Percentiles rank a stretch among this genome's conserved stretches.
phyloP scores from a whole-genome alignment of 2,113 vertebrate genomes.

The Pomatorhinus ruficollis region DNA sequence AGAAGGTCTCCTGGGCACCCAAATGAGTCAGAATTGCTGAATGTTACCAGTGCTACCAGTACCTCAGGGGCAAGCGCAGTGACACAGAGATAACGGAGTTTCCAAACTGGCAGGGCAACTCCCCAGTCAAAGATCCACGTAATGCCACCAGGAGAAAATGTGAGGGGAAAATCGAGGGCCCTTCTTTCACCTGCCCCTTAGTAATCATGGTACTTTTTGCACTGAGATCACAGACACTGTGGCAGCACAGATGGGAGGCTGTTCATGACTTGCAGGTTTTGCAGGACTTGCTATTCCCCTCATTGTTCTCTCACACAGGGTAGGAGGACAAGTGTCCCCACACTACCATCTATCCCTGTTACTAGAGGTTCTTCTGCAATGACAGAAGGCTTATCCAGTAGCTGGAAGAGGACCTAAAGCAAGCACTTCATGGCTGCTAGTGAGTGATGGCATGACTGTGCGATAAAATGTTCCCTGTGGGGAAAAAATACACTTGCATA shows the following conservation, averaged over 20 bases:
- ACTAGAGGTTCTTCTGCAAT: background rate
- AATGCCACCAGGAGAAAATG: background rate
- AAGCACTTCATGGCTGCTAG: background rate
- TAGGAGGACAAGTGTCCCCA: background rate
- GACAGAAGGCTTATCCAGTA: background rate
- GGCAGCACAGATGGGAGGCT: background rate
- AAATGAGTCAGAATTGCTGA: background rate
- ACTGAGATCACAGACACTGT: background rate
- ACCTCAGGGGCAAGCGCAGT: background rate
- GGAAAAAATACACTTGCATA: background rate
- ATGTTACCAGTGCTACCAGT: background rate
- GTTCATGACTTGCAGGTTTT: background rate
- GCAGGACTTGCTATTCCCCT: background rate
- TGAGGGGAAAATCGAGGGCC: background rate
- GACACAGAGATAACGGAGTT: background rate
- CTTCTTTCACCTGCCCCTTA: background rate
- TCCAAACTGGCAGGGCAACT: background rate
- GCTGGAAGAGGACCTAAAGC: background rate
- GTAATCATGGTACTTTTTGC: background rate
- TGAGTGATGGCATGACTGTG: background rate
- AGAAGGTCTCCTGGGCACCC: background rate
- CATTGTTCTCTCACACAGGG: background rate
- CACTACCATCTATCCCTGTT: background rate
- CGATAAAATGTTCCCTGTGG: background rate
- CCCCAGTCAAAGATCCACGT: background rate